Evolutionary conservation across 2,113 vertebrate species (phyloP).

Genomic region (Onychorhynchus coronatus): DNA sequence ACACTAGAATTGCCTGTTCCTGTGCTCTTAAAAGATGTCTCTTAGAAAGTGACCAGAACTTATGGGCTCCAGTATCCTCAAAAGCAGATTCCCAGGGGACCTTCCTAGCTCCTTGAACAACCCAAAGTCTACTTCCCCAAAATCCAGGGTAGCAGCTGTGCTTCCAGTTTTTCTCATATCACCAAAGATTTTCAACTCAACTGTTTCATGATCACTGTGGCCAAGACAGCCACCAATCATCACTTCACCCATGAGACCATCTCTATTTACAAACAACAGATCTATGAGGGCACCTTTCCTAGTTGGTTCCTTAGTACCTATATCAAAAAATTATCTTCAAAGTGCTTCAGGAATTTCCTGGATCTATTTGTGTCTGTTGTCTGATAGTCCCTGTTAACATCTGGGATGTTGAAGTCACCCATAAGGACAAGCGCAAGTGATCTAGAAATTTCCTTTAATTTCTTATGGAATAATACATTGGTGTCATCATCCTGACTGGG

Average conservation of each 20-base stretch:
- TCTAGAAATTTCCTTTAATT: not conserved
- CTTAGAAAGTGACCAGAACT: not conserved
- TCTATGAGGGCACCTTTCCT: not conserved
- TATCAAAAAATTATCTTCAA: not conserved
- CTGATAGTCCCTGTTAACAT: not conserved
- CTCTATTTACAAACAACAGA: not conserved
- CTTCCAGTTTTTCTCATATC: not conserved
- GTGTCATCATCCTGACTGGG: not conserved
- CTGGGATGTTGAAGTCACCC: not conserved
- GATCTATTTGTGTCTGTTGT: not conserved
- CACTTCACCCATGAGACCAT: not conserved
- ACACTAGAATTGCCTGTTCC: not conserved
- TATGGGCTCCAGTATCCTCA: not conserved
- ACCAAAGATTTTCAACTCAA: not conserved
- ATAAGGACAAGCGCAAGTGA: not conserved
- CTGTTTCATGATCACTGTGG: not conserved
- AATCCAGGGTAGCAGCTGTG: not conserved
- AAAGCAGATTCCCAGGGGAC: not conserved
- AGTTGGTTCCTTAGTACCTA: not conserved
- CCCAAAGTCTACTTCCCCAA: not conserved
- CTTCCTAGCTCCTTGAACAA: not conserved
- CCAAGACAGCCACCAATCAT: not conserved
- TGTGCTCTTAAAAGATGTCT: not conserved
- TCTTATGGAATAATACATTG: not conserved
- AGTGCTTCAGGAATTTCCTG: not conserved